These are phyloP conservation scores for Sinocyclocheilus anshuiensis DNA, from an alignment of 2,113 vertebrate genomes.

Conservation along the genomic window DNA sequence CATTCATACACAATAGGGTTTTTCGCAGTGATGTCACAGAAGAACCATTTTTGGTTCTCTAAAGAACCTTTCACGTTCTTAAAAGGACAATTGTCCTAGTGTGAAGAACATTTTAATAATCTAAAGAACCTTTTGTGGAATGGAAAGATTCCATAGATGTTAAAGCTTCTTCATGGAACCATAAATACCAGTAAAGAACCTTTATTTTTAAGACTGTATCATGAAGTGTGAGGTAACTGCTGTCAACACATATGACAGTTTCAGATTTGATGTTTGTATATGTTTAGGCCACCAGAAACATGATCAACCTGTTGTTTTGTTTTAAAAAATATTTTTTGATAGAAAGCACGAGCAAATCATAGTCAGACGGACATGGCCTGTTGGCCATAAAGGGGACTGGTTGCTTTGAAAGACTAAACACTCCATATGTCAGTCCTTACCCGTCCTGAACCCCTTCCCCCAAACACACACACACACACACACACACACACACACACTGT, in stretches of 20 bases:
- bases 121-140: no score
- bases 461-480: constrained; percentile 43
- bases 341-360: not conserved
- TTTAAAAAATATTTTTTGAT: not conserved
- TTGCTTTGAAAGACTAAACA: constrained; percentile 38
- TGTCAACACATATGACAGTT: not conserved
- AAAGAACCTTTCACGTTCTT: no score
- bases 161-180: not conserved
- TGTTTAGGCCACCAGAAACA: not conserved
- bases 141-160: no score
- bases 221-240: no score
- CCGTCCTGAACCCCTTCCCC: constrained; percentile 51
- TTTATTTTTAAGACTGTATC: not conserved
- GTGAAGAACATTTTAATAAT: no score
- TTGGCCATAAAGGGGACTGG: constrained; percentile 14
- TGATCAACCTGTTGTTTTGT: not conserved
- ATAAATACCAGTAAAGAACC: not conserved
- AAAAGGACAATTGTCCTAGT: no score
- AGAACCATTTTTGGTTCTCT: no score
- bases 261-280: not conserved
- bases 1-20: no score
- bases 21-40: no score
- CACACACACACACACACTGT: constrained; percentile 58
- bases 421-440: constrained; percentile 73
- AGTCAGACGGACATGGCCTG: constrained; percentile 13